Conservation (phyloP, 2,113 vertebrate genomes). For the Phainopepla nitens region DNA sequence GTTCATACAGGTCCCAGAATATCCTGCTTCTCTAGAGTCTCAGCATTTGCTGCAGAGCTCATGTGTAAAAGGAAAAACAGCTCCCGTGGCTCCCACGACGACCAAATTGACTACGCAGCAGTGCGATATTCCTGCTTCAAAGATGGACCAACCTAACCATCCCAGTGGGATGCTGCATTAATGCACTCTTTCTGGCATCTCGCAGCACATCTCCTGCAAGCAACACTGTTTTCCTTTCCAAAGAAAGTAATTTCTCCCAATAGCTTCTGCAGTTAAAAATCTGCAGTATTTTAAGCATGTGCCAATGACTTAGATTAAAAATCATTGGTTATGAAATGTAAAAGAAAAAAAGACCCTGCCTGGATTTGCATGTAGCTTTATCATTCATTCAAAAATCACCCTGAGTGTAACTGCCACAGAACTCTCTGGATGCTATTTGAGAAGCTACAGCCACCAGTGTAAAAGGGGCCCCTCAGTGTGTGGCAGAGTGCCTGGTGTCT, state of each 20-base stretch:
- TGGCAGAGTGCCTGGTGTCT: neutral
- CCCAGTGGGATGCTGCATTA: neutral
- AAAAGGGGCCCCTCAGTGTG: accelerated
- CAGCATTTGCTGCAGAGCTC: neutral
- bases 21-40: neutral
- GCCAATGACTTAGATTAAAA: neutral
- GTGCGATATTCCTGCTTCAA: neutral
- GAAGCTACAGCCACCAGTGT: neutral
- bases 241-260: neutral
- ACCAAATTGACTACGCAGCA: neutral
- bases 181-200: neutral
- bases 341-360: neutral
- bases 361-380: neutral
- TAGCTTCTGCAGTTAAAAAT: neutral
- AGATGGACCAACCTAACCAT: neutral
- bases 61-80: neutral
- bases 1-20: neutral
- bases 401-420: neutral
- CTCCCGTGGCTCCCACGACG: neutral
- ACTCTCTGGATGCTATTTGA: neutral
- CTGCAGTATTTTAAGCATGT: neutral
- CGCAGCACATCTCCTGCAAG: neutral
- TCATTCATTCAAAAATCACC: neutral
- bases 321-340: neutral
- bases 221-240: neutral